phyloP scores from a whole-genome alignment of 1,140 invertebrate species.

The Leptinotarsa lineolata region DNA sequence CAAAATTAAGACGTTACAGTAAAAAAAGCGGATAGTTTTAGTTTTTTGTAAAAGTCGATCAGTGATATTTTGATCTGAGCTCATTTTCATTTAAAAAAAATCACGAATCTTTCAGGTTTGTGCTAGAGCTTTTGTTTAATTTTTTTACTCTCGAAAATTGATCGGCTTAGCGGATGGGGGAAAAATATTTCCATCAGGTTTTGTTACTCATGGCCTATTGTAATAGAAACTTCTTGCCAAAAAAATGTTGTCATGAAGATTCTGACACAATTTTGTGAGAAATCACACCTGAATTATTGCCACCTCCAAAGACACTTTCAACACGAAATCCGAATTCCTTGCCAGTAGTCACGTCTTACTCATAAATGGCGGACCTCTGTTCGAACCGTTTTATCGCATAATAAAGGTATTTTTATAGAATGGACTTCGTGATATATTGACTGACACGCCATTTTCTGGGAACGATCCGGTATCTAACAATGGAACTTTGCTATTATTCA shows the following conservation, averaged over 20 bases:
- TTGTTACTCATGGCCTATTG: no score
- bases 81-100: no score
- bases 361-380: conserved; percentile 1
- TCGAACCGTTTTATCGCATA: background rate
- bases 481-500: background rate
- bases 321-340: background rate
- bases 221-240: no score
- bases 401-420: conserved; percentile 1
- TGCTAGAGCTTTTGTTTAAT: no score
- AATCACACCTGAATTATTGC: background rate
- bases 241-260: background rate
- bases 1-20: no score
- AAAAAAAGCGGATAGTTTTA: no score
- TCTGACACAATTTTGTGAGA: background rate
- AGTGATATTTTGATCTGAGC: no score
- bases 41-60: no score
- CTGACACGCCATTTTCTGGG: background rate
- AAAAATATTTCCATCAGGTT: no score
- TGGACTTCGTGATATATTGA: background rate
- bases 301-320: background rate
- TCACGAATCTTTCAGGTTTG: no score
- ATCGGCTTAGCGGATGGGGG: no score
- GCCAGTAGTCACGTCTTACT: background rate
- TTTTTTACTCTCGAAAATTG: no score
- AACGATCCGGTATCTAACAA: background rate